Evolutionary conservation across 2,797 vertebrate genomes (phyloP), one percentile per base, ranked within the genome.

Genomic region (Argya squamiceps): DNA sequence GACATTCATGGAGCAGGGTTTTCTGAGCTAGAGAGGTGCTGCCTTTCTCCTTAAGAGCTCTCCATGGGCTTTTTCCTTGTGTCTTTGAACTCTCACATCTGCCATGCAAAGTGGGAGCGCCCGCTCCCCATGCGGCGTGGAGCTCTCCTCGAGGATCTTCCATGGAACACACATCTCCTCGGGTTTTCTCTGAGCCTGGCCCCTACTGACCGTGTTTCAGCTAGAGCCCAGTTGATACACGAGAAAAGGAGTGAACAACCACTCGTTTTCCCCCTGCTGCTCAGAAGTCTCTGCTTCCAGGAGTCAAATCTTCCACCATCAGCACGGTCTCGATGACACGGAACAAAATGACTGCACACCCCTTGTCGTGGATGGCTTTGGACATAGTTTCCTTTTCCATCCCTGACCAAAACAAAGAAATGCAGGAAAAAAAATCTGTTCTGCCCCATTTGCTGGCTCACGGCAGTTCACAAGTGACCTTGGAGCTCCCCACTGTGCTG

Each of bases 11-110:
- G 55, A 82, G 47, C 3, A 0, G 81, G 30, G 41, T 47, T 84
- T 89, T 73, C 78, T 67, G 59, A 69, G 70, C 56, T 75, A 15
- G 39, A 76, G 36, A 62, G 43, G 20, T 79, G 50, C 50, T 94
- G 63, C 70, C 86, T 65, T 92, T 76, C 81, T 92, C 70, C 71
- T 84, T 43, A 69, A 93, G 89, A 91, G 74, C 89, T 91, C 84
- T 95, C 47, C 55, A 39, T 43, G 67, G 47, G 78, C 10, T 79
- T 93, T 75, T 79, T 65, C 67, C 70, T 47, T 6, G 30, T 52
- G 17, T n/a, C 71, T 89, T 89, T 84, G 53, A 78, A 43, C 46
- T 44, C 69, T 80, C 26, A 24, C 67, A 44, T 56, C 56, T 76
- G 50, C 74, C 32, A 0, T 29, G 34, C 0, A 0, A 65, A 87